Percentiles rank a stretch among this genome's conserved stretches.
These are phyloP conservation scores for Deilephila porcellus DNA, from an alignment of 2,888 invertebrate genomes.

Conservation along the genomic window DNA sequence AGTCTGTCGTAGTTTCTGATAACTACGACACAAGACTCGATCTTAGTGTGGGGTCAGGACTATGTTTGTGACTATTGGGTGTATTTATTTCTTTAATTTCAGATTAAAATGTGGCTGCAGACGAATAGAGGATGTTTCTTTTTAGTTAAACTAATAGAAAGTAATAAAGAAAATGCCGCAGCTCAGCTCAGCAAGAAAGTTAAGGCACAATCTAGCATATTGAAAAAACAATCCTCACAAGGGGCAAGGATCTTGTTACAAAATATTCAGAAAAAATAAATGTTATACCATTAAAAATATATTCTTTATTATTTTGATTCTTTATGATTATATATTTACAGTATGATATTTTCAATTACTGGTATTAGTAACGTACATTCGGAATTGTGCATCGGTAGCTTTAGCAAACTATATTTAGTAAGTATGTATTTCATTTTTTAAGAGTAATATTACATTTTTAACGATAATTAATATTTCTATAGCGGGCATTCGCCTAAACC, in stretches of 20 bases:
- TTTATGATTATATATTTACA: constrained; percentile 7
- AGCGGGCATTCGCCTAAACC: too few relatives aligned
- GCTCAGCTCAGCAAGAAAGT: constrained; percentile 79
- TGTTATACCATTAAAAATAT: constrained; percentile 29
- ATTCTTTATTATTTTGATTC: constrained; percentile 37
- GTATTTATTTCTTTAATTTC: constrained; percentile 46
- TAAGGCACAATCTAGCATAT: constrained; percentile 63
- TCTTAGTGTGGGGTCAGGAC: too few relatives aligned
- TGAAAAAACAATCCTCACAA: constrained; percentile 83
- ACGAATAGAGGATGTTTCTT: constrained; percentile 92
- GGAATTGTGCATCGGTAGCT: too few relatives aligned
- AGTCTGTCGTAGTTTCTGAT: too few relatives aligned
- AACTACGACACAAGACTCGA: too few relatives aligned
- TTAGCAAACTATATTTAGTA: too few relatives aligned
- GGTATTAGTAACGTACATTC: too few relatives aligned
- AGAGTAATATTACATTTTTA: too few relatives aligned
- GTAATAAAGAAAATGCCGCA: constrained; percentile 75
- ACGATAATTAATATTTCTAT: too few relatives aligned
- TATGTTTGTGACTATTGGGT: too few relatives aligned
- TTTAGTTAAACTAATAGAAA: constrained; percentile 87
- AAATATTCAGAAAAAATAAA: constrained; percentile 75
- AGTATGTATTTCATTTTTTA: too few relatives aligned
- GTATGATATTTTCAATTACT: not conserved
- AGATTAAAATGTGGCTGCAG: constrained; percentile 87
- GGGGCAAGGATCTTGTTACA: constrained; percentile 87